Conservation (phyloP, 2,797 vertebrate genomes). For the Acanthornis magna region DNA sequence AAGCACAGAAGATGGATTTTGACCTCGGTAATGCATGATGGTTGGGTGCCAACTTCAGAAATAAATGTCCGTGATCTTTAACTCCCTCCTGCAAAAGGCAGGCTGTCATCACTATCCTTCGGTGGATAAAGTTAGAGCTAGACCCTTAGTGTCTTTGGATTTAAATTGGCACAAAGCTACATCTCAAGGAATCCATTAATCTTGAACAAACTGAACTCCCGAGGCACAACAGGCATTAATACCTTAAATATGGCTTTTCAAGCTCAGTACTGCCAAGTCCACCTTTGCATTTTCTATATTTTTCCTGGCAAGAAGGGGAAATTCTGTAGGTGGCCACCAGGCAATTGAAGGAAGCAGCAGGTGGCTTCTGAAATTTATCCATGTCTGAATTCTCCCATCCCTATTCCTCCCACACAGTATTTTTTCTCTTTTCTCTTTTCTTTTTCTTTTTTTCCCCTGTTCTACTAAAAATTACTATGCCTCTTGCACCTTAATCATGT, state of each 20-base stretch:
- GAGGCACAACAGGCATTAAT: slow-evolving; percentile 43
- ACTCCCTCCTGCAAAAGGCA: neutral
- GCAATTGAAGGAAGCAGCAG: slow-evolving; percentile 33
- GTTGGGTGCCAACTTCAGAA: neutral
- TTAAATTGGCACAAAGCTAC: slow-evolving; percentile 29
- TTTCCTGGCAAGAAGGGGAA: slow-evolving; percentile 3
- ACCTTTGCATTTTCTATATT: neutral
- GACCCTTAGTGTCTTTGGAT: slow-evolving; percentile 13
- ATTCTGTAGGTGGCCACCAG: slow-evolving; percentile 30
- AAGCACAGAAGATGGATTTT: neutral
- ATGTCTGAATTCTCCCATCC: neutral
- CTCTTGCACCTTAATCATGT: slow-evolving; percentile 34
- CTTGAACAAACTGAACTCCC: slow-evolving; percentile 1
- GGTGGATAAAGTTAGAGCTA: neutral
- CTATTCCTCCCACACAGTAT: neutral
- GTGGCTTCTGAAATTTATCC: slow-evolving; percentile 26
- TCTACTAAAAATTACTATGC: slow-evolving; percentile 7
- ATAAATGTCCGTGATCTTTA: neutral
- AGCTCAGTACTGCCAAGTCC: neutral
- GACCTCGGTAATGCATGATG: neutral
- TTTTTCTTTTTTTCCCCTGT: neutral
- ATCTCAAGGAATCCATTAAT: slow-evolving; percentile 32
- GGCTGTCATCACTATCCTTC: neutral
- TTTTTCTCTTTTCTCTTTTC: neutral
- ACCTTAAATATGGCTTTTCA: slow-evolving; percentile 46